Evolutionary conservation across 2,113 vertebrate genomes (phyloP).

Genomic region (Callaeas wilsoni): DNA sequence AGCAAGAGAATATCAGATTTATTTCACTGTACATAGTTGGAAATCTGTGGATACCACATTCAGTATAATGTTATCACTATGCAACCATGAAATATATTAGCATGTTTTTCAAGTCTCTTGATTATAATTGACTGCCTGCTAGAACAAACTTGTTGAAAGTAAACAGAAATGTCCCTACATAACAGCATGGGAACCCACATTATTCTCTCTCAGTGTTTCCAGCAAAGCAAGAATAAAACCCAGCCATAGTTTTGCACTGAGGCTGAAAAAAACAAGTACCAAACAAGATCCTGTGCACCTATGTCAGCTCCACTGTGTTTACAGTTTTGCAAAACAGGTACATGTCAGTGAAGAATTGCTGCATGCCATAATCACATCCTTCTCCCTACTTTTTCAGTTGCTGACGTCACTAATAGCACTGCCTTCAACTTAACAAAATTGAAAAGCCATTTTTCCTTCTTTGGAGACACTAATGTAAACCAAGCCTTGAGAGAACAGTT

Average conservation of each 20-base stretch:
- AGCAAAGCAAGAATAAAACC: background rate
- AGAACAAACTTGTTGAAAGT: background rate
- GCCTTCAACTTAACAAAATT: background rate
- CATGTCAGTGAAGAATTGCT: background rate
- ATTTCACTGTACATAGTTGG: background rate
- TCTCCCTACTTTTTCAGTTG: background rate
- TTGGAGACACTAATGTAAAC: background rate
- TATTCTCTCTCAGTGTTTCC: rapidly evolving
- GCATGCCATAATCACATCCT: background rate
- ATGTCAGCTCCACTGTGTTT: background rate
- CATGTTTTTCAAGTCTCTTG: background rate
- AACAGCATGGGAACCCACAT: background rate
- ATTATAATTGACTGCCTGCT: background rate
- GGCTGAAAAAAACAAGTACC: background rate
- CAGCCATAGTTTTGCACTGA: background rate
- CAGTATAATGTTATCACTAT: background rate
- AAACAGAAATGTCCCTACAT: background rate
- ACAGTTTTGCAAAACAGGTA: background rate
- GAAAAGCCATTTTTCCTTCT: background rate
- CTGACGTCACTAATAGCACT: background rate
- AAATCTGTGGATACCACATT: background rate
- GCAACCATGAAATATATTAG: background rate
- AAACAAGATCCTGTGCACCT: background rate
- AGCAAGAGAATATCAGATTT: background rate
- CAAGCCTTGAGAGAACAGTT: background rate